These are phyloP conservation scores for Murina feae DNA, from an alignment of 2,113 vertebrate genomes.

Conservation along the genomic window DNA sequence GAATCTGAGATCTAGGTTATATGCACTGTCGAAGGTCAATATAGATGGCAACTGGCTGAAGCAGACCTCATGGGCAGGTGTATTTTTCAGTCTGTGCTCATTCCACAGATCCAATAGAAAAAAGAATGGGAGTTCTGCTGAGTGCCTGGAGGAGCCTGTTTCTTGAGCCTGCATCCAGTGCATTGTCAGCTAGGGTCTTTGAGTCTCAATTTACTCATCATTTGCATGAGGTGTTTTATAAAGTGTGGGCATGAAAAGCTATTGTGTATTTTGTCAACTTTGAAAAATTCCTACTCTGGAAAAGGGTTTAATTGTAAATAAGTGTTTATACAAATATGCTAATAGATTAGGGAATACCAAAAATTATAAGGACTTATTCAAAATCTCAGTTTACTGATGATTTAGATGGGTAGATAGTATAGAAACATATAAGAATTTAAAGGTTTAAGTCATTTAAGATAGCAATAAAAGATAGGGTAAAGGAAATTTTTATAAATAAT, in stretches of 20 bases:
- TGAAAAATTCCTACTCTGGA: not conserved
- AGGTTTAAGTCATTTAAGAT: not conserved
- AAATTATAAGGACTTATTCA: not conserved
- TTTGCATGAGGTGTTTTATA: not conserved
- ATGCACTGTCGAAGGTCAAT: not conserved
- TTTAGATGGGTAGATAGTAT: not conserved
- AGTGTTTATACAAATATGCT: not conserved
- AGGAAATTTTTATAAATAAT: not conserved
- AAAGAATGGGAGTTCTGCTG: not conserved
- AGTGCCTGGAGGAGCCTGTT: not conserved
- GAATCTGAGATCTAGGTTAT: not conserved
- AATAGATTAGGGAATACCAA: not conserved
- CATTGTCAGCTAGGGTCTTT: not conserved
- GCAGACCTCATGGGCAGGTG: not conserved
- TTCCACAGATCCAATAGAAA: not conserved
- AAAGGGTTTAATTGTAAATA: not conserved
- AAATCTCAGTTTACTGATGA: not conserved
- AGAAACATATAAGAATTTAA: not conserved
- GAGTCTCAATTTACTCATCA: not conserved
- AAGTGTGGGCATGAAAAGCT: not conserved
- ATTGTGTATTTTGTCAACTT: not conserved
- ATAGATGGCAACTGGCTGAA: not conserved
- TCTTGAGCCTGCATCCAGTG: not conserved
- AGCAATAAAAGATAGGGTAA: not conserved
- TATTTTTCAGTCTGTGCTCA: not conserved